Base-by-base conservation (phyloP, 2,797 vertebrate species). In the Odontamblyopus lacepedii region DNA sequence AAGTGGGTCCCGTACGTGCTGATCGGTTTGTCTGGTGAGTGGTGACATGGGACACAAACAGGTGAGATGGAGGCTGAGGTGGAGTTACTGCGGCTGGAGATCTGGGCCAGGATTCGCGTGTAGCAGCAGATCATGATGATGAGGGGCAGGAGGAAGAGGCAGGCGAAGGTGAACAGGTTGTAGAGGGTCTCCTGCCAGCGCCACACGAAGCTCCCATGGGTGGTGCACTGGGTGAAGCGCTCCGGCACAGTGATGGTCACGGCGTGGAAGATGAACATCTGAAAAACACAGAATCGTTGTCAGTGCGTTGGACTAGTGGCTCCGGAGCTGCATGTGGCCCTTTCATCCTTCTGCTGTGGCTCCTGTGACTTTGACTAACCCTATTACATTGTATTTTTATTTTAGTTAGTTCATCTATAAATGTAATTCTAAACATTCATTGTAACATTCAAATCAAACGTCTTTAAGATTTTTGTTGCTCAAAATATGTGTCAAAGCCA, bases 171-270 rank as follows among this genome's bases (percentile, higher is more conserved):
- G 59, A 61, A 61, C 27, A 61, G 26, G 59, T 61, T 61, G 59
- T 61, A 61, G 27, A 18, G 4, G 0, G 59, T 61, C 59, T 61
- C 59, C 13, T 32, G 59, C 59, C 59, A 61, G 13, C 59, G 27
- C 59, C 6, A 16, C 59, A 30, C 13, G 13, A 61, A 61, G 59
- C 59, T 61, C 4, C 59, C 59, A 5, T 61, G 59, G 72, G 59
- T 2, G 15, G 9, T 82, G 72, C 63, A 55, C 50, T 16, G 71
- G 59, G 57, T 79, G 74, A 50, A 63, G 69, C 13, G 29, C 59
- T 61, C 59, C 2, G 59, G 59, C 5, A 61, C 59, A 29, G 59
- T 61, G 59, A 61, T 61, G 59, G 59, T 61, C 59, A 61, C 59
- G 59, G 59, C 29, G 26, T 29, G 59, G 59, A 61, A 61, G 13